These are phyloP conservation scores for Mellilla xanthometata DNA, from an alignment of 2,888 invertebrate species.

Conservation along the genomic window DNA sequence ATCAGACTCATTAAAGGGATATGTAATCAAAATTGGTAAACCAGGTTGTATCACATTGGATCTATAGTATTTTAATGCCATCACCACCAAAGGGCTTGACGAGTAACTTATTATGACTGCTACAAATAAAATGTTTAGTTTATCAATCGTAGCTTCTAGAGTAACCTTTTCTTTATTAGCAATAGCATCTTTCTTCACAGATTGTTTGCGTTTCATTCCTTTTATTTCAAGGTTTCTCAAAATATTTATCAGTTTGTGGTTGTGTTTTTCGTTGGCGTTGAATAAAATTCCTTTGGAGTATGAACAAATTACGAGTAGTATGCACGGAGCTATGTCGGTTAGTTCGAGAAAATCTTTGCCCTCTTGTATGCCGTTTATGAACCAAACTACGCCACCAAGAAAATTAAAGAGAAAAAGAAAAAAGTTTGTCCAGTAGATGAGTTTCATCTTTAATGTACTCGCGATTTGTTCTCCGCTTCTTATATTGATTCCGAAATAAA, in stretches of 20 bases:
- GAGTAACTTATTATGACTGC: constrained; percentile 40
- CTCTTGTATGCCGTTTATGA: constrained; percentile 37
- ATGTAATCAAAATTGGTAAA: constrained; percentile 52
- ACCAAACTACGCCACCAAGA: constrained; percentile 42
- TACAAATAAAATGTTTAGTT: constrained; percentile 40
- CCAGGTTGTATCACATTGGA: constrained; percentile 42
- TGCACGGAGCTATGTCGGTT: constrained; percentile 49
- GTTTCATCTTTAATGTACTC: constrained; percentile 29
- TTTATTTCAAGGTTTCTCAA: constrained; percentile 40
- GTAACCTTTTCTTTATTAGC: constrained; percentile 40
- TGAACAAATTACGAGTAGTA: constrained; percentile 31
- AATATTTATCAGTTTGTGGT: constrained; percentile 36
- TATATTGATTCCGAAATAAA: constrained; percentile 41
- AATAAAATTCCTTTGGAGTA: no score
- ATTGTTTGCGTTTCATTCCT: constrained; percentile 16
- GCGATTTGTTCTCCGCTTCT: constrained; percentile 31
- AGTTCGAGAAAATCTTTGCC: constrained; percentile 44
- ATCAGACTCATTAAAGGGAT: constrained; percentile 56
- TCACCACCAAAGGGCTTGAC: constrained; percentile 43
- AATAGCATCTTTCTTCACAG: constrained; percentile 34
- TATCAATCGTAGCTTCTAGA: constrained; percentile 43
- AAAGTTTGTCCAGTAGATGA: constrained; percentile 20
- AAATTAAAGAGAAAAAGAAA: constrained; percentile 46
- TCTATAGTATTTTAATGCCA: constrained; percentile 43
- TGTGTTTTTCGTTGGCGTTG: constrained; percentile 26